phyloP scores from a whole-genome alignment of 2,888 invertebrate species.

The Pollenia labialis region DNA sequence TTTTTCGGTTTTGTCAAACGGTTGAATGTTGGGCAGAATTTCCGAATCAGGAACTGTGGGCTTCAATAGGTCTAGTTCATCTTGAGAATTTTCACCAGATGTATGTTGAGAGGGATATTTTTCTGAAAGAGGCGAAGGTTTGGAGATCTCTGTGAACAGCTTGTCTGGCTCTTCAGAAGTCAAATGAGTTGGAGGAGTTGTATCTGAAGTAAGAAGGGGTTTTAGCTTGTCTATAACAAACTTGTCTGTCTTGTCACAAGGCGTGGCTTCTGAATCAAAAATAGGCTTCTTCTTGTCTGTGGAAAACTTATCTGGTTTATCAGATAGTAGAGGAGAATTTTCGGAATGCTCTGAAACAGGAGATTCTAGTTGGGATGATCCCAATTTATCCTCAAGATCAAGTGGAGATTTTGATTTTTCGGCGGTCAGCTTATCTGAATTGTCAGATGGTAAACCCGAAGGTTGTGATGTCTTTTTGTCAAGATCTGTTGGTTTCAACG shows the following conservation, averaged over 20 bases:
- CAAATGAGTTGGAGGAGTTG: too few relatives aligned
- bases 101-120: constrained; percentile 6
- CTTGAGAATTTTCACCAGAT: constrained; percentile 12
- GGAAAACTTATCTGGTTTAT: neutral
- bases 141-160: too few relatives aligned
- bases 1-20: neutral
- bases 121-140: neutral
- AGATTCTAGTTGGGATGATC: neutral
- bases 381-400: constrained; percentile 40
- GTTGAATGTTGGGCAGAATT: neutral
- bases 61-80: neutral
- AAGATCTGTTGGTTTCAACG: neutral
- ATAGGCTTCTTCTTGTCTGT: neutral
- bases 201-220: too few relatives aligned
- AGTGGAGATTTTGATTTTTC: neutral
- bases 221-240: too few relatives aligned
- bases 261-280: neutral
- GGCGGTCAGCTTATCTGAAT: neutral
- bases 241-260: neutral
- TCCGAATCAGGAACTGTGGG: neutral
- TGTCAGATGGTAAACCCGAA: neutral
- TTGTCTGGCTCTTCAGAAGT: neutral
- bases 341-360: neutral
- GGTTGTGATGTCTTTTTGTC: neutral
- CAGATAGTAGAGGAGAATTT: neutral